Evolutionary conservation across 2,888 invertebrate species (phyloP).

Genomic region (Drosophila tanythrix): DNA sequence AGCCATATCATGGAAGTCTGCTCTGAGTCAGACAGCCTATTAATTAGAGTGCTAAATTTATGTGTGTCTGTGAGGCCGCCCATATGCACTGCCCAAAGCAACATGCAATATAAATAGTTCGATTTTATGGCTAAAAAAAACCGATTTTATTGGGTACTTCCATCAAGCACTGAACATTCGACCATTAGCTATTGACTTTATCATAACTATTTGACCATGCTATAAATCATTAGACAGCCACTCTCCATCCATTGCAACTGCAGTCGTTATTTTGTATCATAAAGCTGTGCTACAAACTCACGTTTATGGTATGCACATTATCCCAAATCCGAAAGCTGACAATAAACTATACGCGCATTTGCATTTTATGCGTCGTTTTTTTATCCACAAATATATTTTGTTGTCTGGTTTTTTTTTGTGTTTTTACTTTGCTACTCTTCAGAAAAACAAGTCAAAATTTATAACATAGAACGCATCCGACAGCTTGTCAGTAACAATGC

Average conservation of each 20-base stretch:
- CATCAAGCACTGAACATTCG: background rate
- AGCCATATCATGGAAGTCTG: background rate
- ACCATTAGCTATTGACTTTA: slow-evolving; percentile 8
- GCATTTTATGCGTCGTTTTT: slow-evolving; percentile 43
- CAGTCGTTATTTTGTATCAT: slow-evolving; percentile 27
- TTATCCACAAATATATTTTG: slow-evolving; percentile 8
- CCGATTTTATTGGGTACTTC: background rate
- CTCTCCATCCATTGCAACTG: slow-evolving; percentile 8
- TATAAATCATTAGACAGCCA: slow-evolving; percentile 34
- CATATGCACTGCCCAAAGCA: background rate
- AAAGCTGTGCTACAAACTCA: slow-evolving; percentile 18
- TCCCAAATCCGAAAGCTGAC: slow-evolving; percentile 19
- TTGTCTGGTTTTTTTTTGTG: slow-evolving; percentile 1
- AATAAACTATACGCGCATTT: slow-evolving; percentile 40
- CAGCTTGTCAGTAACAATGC: slow-evolving; percentile 77
- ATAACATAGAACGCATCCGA: slow-evolving; percentile 74
- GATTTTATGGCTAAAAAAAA: background rate
- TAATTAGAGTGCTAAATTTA: background rate
- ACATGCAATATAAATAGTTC: background rate
- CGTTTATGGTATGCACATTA: slow-evolving; percentile 4
- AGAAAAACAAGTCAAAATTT: slow-evolving; percentile 71
- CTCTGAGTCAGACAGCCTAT: background rate
- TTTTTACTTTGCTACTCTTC: slow-evolving; percentile 41
- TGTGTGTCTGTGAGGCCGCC: background rate
- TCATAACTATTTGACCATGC: background rate